A percentile compares a stretch with the other conserved stretches of the same genome.
Evolutionary conservation across 2,797 vertebrate species (phyloP).

Genomic region (Geotrypetes seraphini): DNA sequence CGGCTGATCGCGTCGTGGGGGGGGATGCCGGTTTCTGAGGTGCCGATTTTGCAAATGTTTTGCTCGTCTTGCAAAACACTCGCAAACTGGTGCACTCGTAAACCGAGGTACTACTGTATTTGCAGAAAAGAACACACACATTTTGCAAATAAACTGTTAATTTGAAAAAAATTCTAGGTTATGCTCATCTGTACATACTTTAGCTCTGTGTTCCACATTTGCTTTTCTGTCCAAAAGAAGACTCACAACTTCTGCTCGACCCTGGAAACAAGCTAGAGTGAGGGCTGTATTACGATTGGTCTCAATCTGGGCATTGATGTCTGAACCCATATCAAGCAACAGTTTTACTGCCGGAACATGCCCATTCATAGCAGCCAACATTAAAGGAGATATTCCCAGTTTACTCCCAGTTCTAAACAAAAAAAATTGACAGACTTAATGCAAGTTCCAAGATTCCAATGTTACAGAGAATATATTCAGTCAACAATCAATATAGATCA

Average conservation of each 20-base stretch:
- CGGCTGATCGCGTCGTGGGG: too few relatives aligned
- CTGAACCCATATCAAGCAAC: constrained; percentile 95
- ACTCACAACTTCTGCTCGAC: constrained; percentile 93
- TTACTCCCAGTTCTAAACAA: constrained; percentile 87
- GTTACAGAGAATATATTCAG: too few relatives aligned
- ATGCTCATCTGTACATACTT: constrained; percentile 53
- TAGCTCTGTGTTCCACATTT: constrained; percentile 95
- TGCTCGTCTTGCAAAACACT: too few relatives aligned
- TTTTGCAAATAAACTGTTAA: not conserved
- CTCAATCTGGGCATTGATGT: constrained; percentile 97
- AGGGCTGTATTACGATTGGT: constrained; percentile 97
- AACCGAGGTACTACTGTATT: not conserved
- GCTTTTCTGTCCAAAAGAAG: constrained; percentile 93
- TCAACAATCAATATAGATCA: too few relatives aligned
- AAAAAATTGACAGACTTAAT: too few relatives aligned
- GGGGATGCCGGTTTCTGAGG: too few relatives aligned
- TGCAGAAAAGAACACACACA: constrained; percentile 1
- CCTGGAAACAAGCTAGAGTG: constrained; percentile 94
- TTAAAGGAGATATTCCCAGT: constrained; percentile 93
- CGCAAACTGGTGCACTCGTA: too few relatives aligned
- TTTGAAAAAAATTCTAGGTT: not conserved
- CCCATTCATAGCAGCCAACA: constrained; percentile 97
- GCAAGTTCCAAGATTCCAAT: too few relatives aligned
- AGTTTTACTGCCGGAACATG: constrained; percentile 94
- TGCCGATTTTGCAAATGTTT: too few relatives aligned